Evolutionary conservation across 2,888 invertebrate species (phyloP), one percentile per base, ranked within the genome.

Genomic region (Thera obeliscata): DNA sequence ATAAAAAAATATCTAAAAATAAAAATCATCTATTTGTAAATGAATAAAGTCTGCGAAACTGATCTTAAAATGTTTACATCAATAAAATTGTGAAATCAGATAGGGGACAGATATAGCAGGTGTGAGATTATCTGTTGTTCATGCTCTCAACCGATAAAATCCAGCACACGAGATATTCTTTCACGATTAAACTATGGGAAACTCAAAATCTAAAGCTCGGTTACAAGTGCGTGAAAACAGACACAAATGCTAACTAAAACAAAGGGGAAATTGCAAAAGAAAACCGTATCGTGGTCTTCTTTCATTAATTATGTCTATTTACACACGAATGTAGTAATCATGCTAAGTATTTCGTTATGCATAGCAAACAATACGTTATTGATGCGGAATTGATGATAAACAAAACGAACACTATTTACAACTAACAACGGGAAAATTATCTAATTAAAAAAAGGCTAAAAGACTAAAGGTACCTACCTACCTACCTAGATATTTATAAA

Each of bases 321-420:
- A 66, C 63, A 72, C 61, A 70, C 57, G 66, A 75, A 66, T 69
- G 72, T 68, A 73, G 72, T 75, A 64, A 70, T 74, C 77, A 78
- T 76, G 78, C 77, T 71, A 46, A 46, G 9, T 46, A 67, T 66
- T 76, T 75, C 73, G 72, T 76, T 80, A 81, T 77, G 75, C 77
- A 71, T 69, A 74, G 63, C 64, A 73, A 76, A 74, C 73, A 72
- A 71, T 69, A 75, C 67, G 56, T 68, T 70, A 72, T 50, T 71
- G 61, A 69, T 72, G 72, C 74, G 69, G 69, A 70, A 72, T 67
- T 61, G 49, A 68, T 68, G 67, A 9, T 56, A 62, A 65, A 50
- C 9, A 5, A 50, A 11, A n/a, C 52, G 54, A 41, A 22, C 43
- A 41, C n/a, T 59, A 67, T 56, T 61, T 60, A 36, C 7, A 46